Evolutionary conservation across 2,888 invertebrate genomes (phyloP).

Genomic region (Macaria notata): DNA sequence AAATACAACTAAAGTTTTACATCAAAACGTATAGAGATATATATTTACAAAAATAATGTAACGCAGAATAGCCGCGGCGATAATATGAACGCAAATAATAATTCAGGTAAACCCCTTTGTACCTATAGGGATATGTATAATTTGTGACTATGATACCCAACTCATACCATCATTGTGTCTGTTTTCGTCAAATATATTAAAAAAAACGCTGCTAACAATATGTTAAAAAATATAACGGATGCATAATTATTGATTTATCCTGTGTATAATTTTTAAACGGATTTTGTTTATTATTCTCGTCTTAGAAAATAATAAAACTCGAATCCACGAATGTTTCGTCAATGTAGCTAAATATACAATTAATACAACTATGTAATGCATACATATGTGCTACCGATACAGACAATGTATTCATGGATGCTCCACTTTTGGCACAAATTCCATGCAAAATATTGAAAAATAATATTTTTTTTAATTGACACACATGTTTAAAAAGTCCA

Average conservation of each 20-base stretch:
- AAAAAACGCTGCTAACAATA: no score
- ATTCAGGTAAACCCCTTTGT: conserved; percentile 58
- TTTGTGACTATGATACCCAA: conserved; percentile 46
- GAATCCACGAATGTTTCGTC: no score
- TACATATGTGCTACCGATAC: no score
- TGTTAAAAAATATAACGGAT: no score
- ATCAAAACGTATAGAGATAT: conserved; percentile 34
- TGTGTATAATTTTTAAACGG: no score
- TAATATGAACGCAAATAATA: conserved; percentile 54
- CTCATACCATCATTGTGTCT: conserved; percentile 15
- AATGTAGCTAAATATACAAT: no score
- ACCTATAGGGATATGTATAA: conserved; percentile 67
- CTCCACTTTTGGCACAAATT: conserved; percentile 76
- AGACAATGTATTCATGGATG: conserved; percentile 43
- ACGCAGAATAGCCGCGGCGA: conserved; percentile 59
- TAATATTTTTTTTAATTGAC: no score
- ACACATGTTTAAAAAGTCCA: no score
- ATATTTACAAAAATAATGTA: conserved; percentile 62
- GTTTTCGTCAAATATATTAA: not conserved
- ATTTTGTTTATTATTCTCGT: no score
- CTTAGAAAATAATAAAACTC: no score
- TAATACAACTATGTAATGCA: no score
- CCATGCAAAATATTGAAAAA: conserved; percentile 52
- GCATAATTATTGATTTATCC: no score
- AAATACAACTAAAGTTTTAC: conserved; percentile 14